Evolutionary conservation across 2,797 vertebrate species (phyloP), one percentile per base, ranked within the genome.

Genomic region (Darevskia nairensis): DNA sequence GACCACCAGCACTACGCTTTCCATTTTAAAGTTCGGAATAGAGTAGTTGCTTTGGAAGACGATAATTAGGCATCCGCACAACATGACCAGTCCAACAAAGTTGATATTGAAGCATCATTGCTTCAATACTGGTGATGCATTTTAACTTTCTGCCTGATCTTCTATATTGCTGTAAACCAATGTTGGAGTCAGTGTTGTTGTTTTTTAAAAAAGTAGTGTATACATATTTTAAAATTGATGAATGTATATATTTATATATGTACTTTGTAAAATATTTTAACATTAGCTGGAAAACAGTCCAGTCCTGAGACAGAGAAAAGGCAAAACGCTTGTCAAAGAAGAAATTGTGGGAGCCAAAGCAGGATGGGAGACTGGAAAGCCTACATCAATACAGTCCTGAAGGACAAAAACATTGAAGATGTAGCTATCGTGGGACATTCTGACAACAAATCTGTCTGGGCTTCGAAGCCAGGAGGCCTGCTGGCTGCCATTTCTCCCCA

Each of bases 391-490:
- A 93, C 92, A n/a, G 90, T 94, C 80, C 83, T 96, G 88, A 94
- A 92, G 8, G 97, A 97, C 90, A 95, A 92, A 89, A 92, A 95
- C 6, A 64, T 94, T 64, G 95, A 96, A 50, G 96, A 96, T 72
- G 86, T 93, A 29, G 95, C 95, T 82, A 13, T 94, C 0, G 59
- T 95, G 77, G 95, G 94, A 8, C 91, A 96, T 82, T 93, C 86
- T 3, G 90, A 96, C 90, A 96, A 95, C 44, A 94, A 91, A 55
- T 90, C 82, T 0, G 74, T 95, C 46, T 95, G 93, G 94, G 95
- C 92, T 0, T 93, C 95, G 3, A 95, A 95, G 82, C 93, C 96
- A 21, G 96, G 92, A 25, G 92, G 94, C 17, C 75, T 96, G 68
- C 86, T 96, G 35, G 89, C 93, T 0, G 88, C 93, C 86, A 93